Base-by-base conservation (phyloP, 1,140 invertebrate genomes). In the Periplaneta americana region DNA sequence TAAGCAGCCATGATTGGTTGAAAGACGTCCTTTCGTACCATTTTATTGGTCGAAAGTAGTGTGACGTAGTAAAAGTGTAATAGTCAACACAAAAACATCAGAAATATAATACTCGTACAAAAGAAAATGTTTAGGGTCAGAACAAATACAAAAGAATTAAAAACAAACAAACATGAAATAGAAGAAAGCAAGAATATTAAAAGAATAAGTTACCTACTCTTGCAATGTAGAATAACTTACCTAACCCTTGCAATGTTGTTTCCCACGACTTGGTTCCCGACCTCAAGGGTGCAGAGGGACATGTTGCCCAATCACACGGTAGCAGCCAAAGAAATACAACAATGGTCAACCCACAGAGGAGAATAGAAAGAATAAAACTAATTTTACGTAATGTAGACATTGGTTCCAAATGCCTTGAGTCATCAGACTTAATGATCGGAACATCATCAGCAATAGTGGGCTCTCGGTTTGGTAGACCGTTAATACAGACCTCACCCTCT, bases 291-390 rank as follows among this genome's bases (percentile, higher is more conserved):
- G 85, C 87, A 80, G 87, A 87, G 35, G 91, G 88, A 83, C 94
- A 95, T 66, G 91, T 90, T 5, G 91, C 91, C 6, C 90, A 89
- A 82, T 94, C 91, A 85, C 94, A 95, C 1, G 95, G 95, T 82
- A 95, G 87, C 18, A 93, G 89, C 92, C 94, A 95, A 3, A 96
- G 86, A 86, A 95, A 95, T 83, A 93, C 89, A 17, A 94, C 84
- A 31, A 95, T 91, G 17, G 93, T 93, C 75, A 94, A 87, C 34
- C 94, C 86, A 84, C 94, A 95, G 22, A 94, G 85, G 34, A 95
- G 84, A 81, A 95, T 91, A 13, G 94, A 95, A 17, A 90, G 87
- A 18, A 93, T 87, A 83, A 95, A 93, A 37, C 91, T 92, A 74
- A 91, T 89, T 76, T 91, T 91, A 28, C 94, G 89, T 74, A 91